Evolutionary conservation across 2,797 vertebrate species (phyloP), one percentile per base, ranked within the genome.

Genomic region (Gadopsis marmoratus): DNA sequence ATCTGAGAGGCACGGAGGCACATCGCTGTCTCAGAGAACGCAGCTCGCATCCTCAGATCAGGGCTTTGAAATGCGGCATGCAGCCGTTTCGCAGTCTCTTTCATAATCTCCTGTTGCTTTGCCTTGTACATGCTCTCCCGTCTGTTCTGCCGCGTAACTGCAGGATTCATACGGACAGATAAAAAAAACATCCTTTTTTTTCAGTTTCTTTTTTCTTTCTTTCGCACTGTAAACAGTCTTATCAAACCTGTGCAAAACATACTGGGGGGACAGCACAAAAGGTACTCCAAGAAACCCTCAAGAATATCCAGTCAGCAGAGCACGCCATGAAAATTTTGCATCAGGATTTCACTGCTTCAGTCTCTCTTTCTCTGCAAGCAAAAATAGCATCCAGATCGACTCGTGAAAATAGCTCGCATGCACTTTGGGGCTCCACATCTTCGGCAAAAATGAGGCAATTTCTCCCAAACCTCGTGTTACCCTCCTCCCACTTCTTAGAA

Each of bases 61-160:
- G 23, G 19, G 67, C 86, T 90, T 89, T 90, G 89, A 89, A 84
- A 82, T 63, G 73, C 73, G 39, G 74, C 80, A 85, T 77, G 80
- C 75, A 58, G 70, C 68, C 48, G 78, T 88, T 91, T 53, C 73
- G 74, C 6, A 60, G 71, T 45, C 74, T 78, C 79, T 89, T 85
- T 89, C 37, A 86, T 67, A 81, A 68, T 78, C 82, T 84, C 89
- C 89, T 91, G 91, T 92, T 93, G 89, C 88, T 84, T 60, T 59
- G 60, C 84, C 77, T 82, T 71, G 68, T 70, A 58, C 72, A 17
- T 3, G 71, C 29, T 78, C 71, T 59, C 10, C 68, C 21, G 68
- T 84, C 47, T 74, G 48, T 51, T 77, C 68, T 12, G 54, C 71
- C 69, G 69, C 62, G 58, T 39, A 37, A 59, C 74, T 50, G 53